Evolutionary conservation across 2,888 invertebrate species (phyloP).

Genomic region (Leptinotarsa tumamoca): DNA sequence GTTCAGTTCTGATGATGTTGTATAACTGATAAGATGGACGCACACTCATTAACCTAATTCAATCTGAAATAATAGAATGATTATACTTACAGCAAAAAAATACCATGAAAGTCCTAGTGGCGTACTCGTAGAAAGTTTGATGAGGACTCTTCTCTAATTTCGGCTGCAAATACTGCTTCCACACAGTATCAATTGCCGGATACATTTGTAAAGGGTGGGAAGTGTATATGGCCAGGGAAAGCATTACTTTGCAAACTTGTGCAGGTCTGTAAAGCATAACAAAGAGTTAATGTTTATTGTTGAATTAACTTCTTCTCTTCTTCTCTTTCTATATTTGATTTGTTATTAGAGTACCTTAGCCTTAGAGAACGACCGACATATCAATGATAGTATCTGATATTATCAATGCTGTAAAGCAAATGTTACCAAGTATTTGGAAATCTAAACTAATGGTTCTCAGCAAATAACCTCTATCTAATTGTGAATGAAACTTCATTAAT

Average conservation of each 20-base stretch:
- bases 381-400: no score
- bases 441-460: no score
- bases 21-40: not conserved
- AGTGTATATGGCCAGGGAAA: constrained; percentile 87
- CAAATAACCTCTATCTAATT: no score
- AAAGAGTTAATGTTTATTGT: not conserved
- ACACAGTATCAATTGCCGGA: constrained; percentile 93
- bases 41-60: no score
- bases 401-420: no score
- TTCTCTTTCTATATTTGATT: no score
- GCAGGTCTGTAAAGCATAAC: constrained; percentile 70
- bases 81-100: constrained; percentile 84
- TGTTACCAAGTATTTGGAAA: no score
- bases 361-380: no score
- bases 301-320: no score
- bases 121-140: constrained; percentile 80
- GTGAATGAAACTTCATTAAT: no score
- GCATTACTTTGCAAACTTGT: constrained; percentile 78
- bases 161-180: constrained; percentile 81
- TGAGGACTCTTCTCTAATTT: constrained; percentile 73
- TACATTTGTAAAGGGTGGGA: constrained; percentile 95
- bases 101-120: constrained; percentile 81
- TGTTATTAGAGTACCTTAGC: no score
- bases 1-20: not conserved
- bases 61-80: not conserved